Evolutionary conservation across 1,140 invertebrate species (phyloP).

Genomic region (Zaprionus nigranus): DNA sequence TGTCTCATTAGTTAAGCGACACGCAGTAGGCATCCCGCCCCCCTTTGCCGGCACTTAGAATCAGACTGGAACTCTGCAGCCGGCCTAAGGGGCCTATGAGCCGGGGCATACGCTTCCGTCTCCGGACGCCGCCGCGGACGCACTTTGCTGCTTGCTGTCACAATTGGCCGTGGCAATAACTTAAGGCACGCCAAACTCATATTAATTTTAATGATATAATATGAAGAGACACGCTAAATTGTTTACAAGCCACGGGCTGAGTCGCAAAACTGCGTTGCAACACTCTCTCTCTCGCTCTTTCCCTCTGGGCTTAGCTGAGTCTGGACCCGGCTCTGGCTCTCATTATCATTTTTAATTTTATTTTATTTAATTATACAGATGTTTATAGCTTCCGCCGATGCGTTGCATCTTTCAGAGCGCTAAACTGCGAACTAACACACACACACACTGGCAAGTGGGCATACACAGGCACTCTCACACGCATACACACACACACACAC

Average conservation of each 20-base stretch:
- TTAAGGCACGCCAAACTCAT: constrained; percentile 74
- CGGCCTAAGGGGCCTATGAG: constrained; percentile 21
- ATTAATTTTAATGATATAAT: constrained; percentile 83
- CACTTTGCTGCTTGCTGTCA: constrained; percentile 45
- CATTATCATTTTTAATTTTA: constrained; percentile 82
- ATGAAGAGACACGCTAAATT: constrained; percentile 80
- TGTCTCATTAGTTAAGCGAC: constrained; percentile 54
- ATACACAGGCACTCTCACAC: too few relatives aligned
- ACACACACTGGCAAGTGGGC: constrained; percentile 17
- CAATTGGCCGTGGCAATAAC: constrained; percentile 42
- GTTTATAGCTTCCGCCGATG: constrained; percentile 80
- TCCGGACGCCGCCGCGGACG: constrained; percentile 35
- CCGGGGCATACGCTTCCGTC: constrained; percentile 23
- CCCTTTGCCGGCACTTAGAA: not conserved
- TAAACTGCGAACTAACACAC: constrained; percentile 75
- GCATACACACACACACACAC: constrained; percentile 24
- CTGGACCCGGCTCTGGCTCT: constrained; percentile 26
- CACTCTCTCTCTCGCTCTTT: not conserved
- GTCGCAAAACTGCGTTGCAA: constrained; percentile 46
- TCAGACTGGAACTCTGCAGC: constrained; percentile 24
- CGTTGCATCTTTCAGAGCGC: constrained; percentile 58
- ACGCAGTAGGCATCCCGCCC: constrained; percentile 25
- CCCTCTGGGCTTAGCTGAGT: constrained; percentile 1
- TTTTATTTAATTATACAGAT: constrained; percentile 83
- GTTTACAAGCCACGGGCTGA: constrained; percentile 69